Evolutionary conservation across 2,113 vertebrate species (phyloP), one percentile per base, ranked within the genome.

Genomic region (Mesoclemmys tuberculata): DNA sequence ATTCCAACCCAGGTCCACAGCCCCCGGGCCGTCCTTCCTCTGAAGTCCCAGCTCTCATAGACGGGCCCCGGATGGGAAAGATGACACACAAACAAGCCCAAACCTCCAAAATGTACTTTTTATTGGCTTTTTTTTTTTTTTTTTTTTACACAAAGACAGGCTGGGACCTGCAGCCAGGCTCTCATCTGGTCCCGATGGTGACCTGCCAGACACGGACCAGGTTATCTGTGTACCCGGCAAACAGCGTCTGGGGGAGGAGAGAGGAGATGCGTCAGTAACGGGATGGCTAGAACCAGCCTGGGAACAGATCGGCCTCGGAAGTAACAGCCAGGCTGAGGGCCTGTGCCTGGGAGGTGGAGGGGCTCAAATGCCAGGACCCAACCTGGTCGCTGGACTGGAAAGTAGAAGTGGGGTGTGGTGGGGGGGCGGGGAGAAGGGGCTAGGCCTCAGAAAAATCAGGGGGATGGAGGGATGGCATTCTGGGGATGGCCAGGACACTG

Each of bases 141-240:
- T 26, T 93, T 82, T 82, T 95, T 84, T 96, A 96, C 96, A 93
- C n/a, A 93, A 93, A 94, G 91, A 77, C 16, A 35, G 3, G 13
- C 3, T 44, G 52, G 52, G 78, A 49, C 51, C 55, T 4, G 18
- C 16, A 22, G 2, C 46, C 4, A 0, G 1, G 1, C 31, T 79
- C 90, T 98, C 99, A 99, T 97, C 99, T 98, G 80, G 99, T 99
- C 94, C 99, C 99, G 41, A 99, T 99, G 92, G 99, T 99, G 94
- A 99, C 99, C 89, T 99, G 99, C 99, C 99, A 99, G 95, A 99
- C 99, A 90, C 99, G 98, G 95, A 99, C 99, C 94, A 99, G 98
- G 98, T 99, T 99, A 96, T 99, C 99, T 1, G 99, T 99, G 98
- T 99, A 99, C 90, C 99, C 99, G 82, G 99, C 99, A 92, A 99